These are phyloP conservation scores for Eurytemora carolleeae DNA, from an alignment of 1,140 invertebrate species.

Conservation along the genomic window DNA sequence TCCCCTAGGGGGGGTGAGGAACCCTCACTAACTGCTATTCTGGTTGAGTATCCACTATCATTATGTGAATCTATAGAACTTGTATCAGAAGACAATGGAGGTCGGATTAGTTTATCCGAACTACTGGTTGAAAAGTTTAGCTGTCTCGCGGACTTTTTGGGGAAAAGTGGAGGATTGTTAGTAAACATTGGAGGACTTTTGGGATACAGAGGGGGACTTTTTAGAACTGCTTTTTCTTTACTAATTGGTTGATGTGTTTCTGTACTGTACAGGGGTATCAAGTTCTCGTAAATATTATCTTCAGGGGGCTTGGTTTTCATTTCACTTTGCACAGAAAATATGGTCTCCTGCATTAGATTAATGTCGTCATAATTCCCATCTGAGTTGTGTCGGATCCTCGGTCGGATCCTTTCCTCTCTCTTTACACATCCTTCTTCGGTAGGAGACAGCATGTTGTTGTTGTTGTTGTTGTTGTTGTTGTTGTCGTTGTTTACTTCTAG, in stretches of 20 bases:
- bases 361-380: not conserved
- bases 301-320: not conserved
- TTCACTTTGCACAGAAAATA: not conserved
- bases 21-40: not conserved
- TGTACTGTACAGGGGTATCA: not conserved
- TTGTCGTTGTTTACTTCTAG: no score
- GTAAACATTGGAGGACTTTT: no score
- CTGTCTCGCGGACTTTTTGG: no score
- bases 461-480: no score
- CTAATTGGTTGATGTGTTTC: not conserved
- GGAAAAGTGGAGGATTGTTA: no score
- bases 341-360: not conserved
- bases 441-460: no score
- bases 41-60: not conserved
- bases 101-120: no score
- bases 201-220: no score
- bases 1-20: not conserved
- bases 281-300: not conserved
- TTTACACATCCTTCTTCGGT: no score
- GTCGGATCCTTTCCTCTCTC: no score
- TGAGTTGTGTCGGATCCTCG: not conserved
- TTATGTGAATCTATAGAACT: not conserved
- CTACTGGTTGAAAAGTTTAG: no score
- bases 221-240: no score
- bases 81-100: not conserved